Conservation (phyloP, 2,888 invertebrate species). For the Diachrysia chrysitis region DNA sequence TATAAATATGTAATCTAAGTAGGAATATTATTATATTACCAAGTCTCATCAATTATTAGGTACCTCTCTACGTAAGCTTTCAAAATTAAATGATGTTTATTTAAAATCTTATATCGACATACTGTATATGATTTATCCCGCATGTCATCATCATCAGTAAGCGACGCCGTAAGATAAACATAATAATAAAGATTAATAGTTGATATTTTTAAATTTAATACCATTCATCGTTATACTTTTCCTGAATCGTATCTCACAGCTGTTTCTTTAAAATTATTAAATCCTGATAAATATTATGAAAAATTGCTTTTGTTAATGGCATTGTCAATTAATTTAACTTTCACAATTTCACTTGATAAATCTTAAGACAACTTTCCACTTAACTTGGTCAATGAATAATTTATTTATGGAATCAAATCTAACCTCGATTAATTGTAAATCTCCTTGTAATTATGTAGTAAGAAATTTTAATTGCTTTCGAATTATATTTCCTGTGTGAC, state of each 20-base stretch:
- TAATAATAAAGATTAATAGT: too few relatives aligned
- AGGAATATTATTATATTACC: too few relatives aligned
- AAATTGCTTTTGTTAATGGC: constrained; percentile 23
- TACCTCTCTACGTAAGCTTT: too few relatives aligned
- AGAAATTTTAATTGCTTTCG: constrained; percentile 3
- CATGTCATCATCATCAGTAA: too few relatives aligned
- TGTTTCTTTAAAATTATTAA: background rate
- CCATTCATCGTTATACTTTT: background rate
- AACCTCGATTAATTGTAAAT: background rate
- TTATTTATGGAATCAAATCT: background rate
- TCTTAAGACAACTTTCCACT: too few relatives aligned
- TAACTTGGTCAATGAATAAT: constrained; percentile 18
- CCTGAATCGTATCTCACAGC: background rate
- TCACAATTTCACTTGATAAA: constrained; percentile 9
- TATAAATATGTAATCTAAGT: too few relatives aligned
- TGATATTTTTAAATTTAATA: background rate
- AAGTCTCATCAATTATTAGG: too few relatives aligned
- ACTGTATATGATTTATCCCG: too few relatives aligned
- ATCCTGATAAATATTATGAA: constrained; percentile 9
- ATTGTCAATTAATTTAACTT: constrained; percentile 37
- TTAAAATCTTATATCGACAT: too few relatives aligned
- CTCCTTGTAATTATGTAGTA: constrained; percentile 2
- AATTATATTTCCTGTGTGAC: constrained; percentile 8
- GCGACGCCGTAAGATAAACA: too few relatives aligned
- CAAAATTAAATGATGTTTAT: too few relatives aligned